Percentiles rank a stretch among this genome's conserved stretches.
Conservation (phyloP, 2,113 vertebrate species). For the Microcebus ravelobensis region DNA sequence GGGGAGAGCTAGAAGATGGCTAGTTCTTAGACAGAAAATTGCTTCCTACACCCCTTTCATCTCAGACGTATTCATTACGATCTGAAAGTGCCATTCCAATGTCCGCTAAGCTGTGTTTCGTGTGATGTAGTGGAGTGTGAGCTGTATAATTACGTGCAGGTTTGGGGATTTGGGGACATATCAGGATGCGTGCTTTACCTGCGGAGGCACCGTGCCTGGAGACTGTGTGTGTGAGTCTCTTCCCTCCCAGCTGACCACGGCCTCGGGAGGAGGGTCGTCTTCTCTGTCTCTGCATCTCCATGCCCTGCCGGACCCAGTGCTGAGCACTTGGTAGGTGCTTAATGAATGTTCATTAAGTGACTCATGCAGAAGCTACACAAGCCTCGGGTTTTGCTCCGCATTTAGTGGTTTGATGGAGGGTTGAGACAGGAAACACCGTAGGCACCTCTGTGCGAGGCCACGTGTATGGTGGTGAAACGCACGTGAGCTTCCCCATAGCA, state of each 20-base stretch:
- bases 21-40: background rate
- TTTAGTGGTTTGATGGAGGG: background rate
- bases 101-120: background rate
- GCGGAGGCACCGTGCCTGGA: background rate
- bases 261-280: rapidly evolving
- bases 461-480: rapidly evolving
- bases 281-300: background rate
- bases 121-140: rapidly evolving
- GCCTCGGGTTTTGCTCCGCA: background rate
- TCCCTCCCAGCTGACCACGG: rapidly evolving
- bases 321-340: background rate
- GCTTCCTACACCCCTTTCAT: background rate
- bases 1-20: background rate
- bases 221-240: rapidly evolving
- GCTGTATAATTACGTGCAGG: too few relatives aligned
- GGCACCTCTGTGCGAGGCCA: background rate
- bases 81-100: rapidly evolving
- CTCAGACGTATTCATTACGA: rapidly evolving
- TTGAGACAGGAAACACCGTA: background rate
- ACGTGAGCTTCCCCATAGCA: rapidly evolving
- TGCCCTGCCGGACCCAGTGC: background rate
- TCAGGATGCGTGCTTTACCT: background rate
- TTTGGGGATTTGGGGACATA: background rate
- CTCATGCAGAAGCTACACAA: background rate
- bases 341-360: background rate